These are phyloP conservation scores for Portunus trituberculatus DNA, from an alignment of 1,140 invertebrate species.

Conservation along the genomic window DNA sequence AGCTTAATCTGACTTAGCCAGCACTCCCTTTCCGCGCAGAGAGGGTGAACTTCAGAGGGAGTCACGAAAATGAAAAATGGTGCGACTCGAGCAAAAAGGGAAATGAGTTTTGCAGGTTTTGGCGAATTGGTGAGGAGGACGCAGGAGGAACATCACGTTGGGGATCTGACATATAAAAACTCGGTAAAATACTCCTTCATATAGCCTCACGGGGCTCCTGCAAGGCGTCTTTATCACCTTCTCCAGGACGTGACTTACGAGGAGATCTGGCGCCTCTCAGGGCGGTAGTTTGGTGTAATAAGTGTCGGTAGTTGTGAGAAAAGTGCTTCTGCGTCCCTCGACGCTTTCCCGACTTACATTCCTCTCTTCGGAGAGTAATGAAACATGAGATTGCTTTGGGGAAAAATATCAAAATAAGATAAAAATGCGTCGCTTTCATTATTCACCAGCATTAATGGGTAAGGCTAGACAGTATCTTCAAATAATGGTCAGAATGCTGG, in stretches of 20 bases:
- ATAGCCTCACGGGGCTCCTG: not conserved
- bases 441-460: no score
- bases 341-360: not conserved
- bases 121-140: not conserved
- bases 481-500: no score
- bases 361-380: not conserved
- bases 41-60: no score
- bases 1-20: no score
- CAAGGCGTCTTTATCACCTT: not conserved
- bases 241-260: slow-evolving; percentile 9
- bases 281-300: slow-evolving; percentile 1
- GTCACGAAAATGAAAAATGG: not conserved
- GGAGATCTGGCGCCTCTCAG: not conserved
- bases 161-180: not conserved
- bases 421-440: no score
- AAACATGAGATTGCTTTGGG: not conserved
- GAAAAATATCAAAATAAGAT: no score
- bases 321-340: not conserved
- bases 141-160: not conserved
- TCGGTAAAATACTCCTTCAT: not conserved
- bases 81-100: not conserved
- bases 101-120: not conserved
- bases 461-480: no score
- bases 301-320: not conserved
- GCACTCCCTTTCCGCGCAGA: no score